Conservation (phyloP, 2,797 vertebrate species). For the Falco concolor region DNA sequence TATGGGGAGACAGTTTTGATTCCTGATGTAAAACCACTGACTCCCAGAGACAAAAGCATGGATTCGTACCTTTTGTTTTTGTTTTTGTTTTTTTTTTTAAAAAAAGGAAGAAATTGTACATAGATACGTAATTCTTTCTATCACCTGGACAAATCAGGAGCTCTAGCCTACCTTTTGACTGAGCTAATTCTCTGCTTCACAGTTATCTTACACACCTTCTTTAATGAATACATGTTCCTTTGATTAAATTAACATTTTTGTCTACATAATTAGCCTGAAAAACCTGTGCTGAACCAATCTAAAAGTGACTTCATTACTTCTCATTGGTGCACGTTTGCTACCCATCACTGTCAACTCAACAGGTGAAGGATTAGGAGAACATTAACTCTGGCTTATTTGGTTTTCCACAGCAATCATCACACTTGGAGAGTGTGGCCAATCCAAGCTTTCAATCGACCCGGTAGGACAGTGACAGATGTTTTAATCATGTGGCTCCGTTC, state of each 20-base stretch:
- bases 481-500: conserved; percentile 69
- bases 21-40: background rate
- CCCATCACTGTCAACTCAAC: conserved; percentile 74
- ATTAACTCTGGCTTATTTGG: conserved; percentile 72
- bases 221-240: conserved; percentile 73
- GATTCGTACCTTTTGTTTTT: background rate
- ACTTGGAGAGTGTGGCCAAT: conserved; percentile 18
- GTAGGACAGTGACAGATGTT: conserved; percentile 77
- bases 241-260: conserved; percentile 82
- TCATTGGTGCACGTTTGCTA: conserved; percentile 66
- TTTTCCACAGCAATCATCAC: conserved; percentile 56
- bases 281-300: conserved; percentile 70
- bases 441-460: conserved; percentile 43
- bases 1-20: background rate
- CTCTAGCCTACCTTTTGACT: conserved; percentile 55
- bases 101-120: background rate
- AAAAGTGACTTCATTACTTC: conserved; percentile 72
- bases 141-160: conserved; percentile 43
- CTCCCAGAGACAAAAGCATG: background rate
- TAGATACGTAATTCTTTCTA: background rate
- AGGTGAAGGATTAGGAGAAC: conserved; percentile 68
- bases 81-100: too few species aligned
- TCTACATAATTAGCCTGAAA: conserved; percentile 76
- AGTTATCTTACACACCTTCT: conserved; percentile 65
- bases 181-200: conserved; percentile 72